phyloP scores from a whole-genome alignment of 2,888 invertebrate species.

The Leistus spinibarbis region DNA sequence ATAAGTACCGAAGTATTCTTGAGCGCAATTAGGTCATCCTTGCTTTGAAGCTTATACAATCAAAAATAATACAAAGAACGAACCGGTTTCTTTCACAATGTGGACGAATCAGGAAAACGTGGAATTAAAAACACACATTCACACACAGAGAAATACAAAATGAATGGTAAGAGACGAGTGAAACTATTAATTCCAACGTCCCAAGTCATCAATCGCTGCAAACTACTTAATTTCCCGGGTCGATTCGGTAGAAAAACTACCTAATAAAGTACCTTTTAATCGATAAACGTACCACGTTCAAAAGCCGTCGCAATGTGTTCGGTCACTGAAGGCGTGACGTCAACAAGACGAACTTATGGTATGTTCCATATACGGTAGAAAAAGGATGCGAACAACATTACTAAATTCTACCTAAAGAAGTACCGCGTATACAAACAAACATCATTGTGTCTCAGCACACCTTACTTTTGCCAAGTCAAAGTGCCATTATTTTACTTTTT shows the following conservation, averaged over 20 bases:
- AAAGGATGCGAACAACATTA: not conserved
- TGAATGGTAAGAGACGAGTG: not conserved
- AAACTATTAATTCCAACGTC: slow-evolving; percentile 26
- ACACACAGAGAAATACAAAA: not conserved
- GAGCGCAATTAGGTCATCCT: too few relatives aligned
- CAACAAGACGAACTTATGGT: not conserved
- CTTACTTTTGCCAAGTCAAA: not conserved
- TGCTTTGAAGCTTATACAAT: not conserved
- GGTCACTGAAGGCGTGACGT: not conserved
- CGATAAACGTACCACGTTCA: not conserved
- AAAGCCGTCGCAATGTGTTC: not conserved
- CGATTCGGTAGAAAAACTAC: slow-evolving; percentile 17
- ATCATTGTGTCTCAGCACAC: not conserved
- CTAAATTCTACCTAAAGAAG: not conserved
- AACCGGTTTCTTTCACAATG: not conserved
- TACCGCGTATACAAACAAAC: not conserved
- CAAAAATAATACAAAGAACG: not conserved
- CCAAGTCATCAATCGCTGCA: slow-evolving; percentile 25
- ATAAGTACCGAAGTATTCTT: too few relatives aligned
- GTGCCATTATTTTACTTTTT: not conserved
- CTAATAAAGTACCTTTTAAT: slow-evolving; percentile 16
- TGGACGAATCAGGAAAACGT: not conserved
- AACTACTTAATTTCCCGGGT: slow-evolving; percentile 30
- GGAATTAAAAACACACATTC: not conserved
- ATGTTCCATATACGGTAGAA: not conserved